A percentile compares a stretch with the other conserved stretches of the same genome.
These are phyloP conservation scores for Trachymyrmex cornetzi DNA, from an alignment of 1,140 invertebrate species.

Conservation along the genomic window DNA sequence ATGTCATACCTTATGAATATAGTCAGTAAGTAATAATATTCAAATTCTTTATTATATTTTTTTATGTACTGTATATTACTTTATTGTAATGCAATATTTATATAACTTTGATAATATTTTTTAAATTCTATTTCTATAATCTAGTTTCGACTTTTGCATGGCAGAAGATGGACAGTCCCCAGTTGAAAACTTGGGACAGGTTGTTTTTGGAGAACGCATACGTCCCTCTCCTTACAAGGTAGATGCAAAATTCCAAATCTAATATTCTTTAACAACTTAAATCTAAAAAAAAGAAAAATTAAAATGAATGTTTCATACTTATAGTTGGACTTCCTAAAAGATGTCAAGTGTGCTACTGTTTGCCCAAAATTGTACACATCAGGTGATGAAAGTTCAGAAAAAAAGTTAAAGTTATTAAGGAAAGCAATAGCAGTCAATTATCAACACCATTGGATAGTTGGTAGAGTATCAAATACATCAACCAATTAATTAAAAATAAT, in stretches of 20 bases:
- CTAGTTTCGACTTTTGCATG: conserved; percentile 96
- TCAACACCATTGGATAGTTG: conserved; percentile 99
- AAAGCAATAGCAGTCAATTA: conserved; percentile 99
- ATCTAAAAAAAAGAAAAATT: not conserved
- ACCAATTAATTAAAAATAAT: not conserved
- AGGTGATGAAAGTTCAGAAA: conserved; percentile 88
- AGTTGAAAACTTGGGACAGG: conserved; percentile 99
- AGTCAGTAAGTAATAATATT: conserved; percentile 89
- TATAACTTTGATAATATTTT: conserved; percentile 56
- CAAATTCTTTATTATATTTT: conserved; percentile 75
- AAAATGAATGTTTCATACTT: conserved; percentile 56
- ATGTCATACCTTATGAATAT: conserved; percentile 99
- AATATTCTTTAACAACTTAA: not conserved
- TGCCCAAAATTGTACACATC: conserved; percentile 92
- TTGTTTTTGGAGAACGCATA: conserved; percentile 99
- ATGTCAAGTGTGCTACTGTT: conserved; percentile 90
- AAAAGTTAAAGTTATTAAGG: conserved; percentile 93
- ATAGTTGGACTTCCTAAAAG: conserved; percentile 90
- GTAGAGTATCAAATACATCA: conserved; percentile 78
- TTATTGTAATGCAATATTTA: conserved; percentile 77
- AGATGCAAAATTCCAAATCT: conserved; percentile 70
- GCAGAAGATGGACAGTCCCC: conserved; percentile 92
- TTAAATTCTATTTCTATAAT: conserved; percentile 14
- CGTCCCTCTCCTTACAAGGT: conserved; percentile 96
- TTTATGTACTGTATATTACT: not conserved